Percentiles rank a stretch among this genome's conserved stretches.
These are phyloP conservation scores for Lepidocolaptes lacrymiger DNA, from an alignment of 2,797 vertebrate genomes.

Conservation along the genomic window DNA sequence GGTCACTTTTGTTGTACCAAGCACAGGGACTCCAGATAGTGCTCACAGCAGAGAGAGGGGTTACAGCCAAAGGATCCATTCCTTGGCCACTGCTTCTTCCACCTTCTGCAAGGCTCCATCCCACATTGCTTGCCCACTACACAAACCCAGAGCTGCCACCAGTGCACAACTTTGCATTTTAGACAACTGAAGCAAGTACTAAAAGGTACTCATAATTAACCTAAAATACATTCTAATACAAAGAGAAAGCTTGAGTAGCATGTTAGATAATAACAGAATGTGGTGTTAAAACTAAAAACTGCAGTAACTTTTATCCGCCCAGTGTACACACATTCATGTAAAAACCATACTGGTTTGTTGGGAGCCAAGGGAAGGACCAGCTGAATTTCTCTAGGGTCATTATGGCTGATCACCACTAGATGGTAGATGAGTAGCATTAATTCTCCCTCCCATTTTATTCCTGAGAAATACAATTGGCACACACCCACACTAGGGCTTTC, in stretches of 20 bases:
- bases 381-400: background rate
- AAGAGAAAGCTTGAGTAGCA: conserved; percentile 22
- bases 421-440: conserved; percentile 64
- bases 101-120: background rate
- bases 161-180: background rate
- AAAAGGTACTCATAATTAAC: background rate
- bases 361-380: background rate
- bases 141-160: background rate
- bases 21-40: background rate
- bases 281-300: conserved; percentile 30
- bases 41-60: background rate
- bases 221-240: background rate
- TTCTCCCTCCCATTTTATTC: background rate
- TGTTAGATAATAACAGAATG: conserved; percentile 1
- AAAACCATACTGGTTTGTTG: background rate
- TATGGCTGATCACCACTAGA: conserved; percentile 66
- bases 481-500: accelerated
- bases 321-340: background rate
- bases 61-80: background rate
- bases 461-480: background rate
- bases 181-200: background rate
- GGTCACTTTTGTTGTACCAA: background rate
- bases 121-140: background rate
- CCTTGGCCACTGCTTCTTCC: background rate
- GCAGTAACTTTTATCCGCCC: conserved; percentile 23